These are phyloP conservation scores for Gnathonemus longibarbis DNA, from an alignment of 2,113 vertebrate species.

Conservation along the genomic window DNA sequence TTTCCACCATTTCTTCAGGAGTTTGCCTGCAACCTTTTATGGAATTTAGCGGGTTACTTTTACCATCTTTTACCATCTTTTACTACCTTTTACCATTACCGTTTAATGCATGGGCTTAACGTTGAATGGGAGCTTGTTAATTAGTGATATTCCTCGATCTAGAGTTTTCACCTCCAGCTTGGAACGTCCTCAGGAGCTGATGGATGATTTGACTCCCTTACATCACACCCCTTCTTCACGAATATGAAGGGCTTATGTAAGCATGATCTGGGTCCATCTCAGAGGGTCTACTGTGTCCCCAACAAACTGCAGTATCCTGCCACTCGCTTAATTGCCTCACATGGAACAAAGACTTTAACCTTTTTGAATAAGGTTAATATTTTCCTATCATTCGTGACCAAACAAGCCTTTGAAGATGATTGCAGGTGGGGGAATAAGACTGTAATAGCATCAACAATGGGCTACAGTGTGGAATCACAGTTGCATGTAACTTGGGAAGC, in stretches of 20 bases:
- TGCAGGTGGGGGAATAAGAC: not conserved
- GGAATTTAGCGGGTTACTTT: not conserved
- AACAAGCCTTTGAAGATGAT: not conserved
- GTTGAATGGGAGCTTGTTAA: not conserved
- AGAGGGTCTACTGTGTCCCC: not conserved
- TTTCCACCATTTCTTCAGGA: not conserved
- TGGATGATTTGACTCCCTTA: not conserved
- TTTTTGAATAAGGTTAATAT: not conserved
- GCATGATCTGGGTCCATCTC: not conserved
- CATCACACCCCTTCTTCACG: not conserved
- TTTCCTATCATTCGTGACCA: not conserved
- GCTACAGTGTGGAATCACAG: not conserved
- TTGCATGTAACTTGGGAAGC: not conserved
- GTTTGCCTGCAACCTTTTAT: not conserved
- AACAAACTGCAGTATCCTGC: not conserved
- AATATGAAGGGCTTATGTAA: not conserved
- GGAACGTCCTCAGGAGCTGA: not conserved
- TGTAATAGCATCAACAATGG: not conserved
- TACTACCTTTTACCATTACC: not conserved
- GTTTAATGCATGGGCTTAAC: not conserved
- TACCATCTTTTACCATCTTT: too few species aligned
- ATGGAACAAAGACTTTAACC: not conserved
- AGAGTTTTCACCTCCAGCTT: not conserved
- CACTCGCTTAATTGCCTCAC: not conserved
- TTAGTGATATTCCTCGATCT: not conserved